Evolutionary conservation across 2,113 vertebrate genomes (phyloP).

Genomic region (Puma concolor): DNA sequence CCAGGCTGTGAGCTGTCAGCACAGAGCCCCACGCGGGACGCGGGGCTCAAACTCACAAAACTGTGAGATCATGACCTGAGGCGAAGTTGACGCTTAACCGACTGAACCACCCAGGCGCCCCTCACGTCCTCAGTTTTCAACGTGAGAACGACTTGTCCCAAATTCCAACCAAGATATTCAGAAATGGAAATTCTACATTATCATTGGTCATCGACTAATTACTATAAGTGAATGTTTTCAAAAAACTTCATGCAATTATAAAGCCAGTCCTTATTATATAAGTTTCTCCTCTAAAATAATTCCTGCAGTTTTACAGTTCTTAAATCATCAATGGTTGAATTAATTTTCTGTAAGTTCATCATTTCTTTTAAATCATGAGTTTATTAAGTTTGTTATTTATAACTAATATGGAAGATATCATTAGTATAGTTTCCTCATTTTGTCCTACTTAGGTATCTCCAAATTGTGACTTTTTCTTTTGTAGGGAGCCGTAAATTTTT

Average conservation of each 20-base stretch:
- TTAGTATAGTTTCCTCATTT: background rate
- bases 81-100: too few species aligned
- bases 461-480: background rate
- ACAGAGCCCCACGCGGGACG: too few species aligned
- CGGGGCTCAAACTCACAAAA: too few species aligned
- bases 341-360: background rate
- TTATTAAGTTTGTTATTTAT: background rate
- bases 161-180: background rate
- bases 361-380: background rate
- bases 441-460: background rate
- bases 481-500: background rate
- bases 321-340: background rate
- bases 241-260: background rate
- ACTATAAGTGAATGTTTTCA: background rate
- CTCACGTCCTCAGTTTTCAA: background rate
- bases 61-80: too few species aligned
- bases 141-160: background rate
- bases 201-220: background rate
- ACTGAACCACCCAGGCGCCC: too few species aligned
- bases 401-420: background rate
- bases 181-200: background rate
- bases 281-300: background rate
- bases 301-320: conserved; percentile 2
- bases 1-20: too few species aligned
- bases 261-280: background rate